Conservation (phyloP, 2,113 vertebrate species). For the Tylochromis polylepis region DNA sequence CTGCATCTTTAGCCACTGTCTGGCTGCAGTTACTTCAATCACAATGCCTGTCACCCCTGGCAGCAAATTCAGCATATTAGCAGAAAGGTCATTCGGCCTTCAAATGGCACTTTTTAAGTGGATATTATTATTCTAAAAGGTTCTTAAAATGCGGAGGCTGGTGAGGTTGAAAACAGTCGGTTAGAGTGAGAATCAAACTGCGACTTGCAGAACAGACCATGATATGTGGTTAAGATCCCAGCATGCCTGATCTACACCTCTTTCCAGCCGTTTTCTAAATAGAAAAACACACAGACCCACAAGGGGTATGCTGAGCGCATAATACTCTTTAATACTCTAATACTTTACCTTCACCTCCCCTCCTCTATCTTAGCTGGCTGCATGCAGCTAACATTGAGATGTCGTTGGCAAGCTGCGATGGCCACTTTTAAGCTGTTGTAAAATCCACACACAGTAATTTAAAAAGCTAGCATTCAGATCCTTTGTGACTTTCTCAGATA, state of each 20-base stretch:
- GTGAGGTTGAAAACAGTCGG: not conserved
- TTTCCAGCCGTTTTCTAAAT: not conserved
- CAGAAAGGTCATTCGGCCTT: conserved; percentile 21
- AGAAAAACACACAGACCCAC: not conserved
- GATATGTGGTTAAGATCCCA: not conserved
- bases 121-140: not conserved
- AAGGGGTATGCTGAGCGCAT: not conserved
- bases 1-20: conserved; percentile 3
- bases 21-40: conserved; percentile 28
- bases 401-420: not conserved
- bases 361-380: not conserved
- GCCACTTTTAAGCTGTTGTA: not conserved
- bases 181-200: not conserved
- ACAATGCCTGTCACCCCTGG: conserved; percentile 7
- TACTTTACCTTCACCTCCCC: not conserved
- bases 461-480: not conserved
- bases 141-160: not conserved
- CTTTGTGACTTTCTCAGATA: not conserved
- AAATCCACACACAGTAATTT: not conserved
- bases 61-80: conserved; percentile 46
- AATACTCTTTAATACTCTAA: too few relatives aligned
- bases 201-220: not conserved
- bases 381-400: conserved; percentile 10
- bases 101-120: not conserved
- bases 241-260: conserved; percentile 10